phyloP scores from a whole-genome alignment of 2,797 vertebrate species.

The Lindbergichthys nudifrons region DNA sequence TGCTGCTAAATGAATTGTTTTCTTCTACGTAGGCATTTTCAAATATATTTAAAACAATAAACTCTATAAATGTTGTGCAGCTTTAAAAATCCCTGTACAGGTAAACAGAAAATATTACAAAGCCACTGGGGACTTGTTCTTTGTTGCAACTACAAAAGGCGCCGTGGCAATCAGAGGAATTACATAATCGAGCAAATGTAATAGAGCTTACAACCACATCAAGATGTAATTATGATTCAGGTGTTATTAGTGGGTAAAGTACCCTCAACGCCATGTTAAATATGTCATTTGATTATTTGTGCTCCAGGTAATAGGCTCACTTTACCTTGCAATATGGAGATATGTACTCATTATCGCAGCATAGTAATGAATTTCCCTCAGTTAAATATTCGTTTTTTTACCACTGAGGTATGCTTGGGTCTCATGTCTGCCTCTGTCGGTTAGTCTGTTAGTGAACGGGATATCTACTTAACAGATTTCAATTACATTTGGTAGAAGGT shows the following conservation, averaged over 20 bases:
- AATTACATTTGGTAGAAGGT: background rate
- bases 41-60: slow-evolving; percentile 13
- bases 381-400: slow-evolving; percentile 22
- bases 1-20: slow-evolving; percentile 29
- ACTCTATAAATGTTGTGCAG: slow-evolving; percentile 7
- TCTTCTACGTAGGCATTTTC: background rate
- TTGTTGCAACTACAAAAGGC: slow-evolving; percentile 39
- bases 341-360: slow-evolving; percentile 36
- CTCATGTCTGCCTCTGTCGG: slow-evolving; percentile 8
- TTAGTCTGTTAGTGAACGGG: background rate
- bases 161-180: slow-evolving; percentile 40
- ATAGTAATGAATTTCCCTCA: slow-evolving; percentile 43
- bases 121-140: slow-evolving; percentile 37
- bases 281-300: slow-evolving; percentile 67
- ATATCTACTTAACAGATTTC: slow-evolving; percentile 21
- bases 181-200: slow-evolving; percentile 62
- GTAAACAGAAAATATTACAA: slow-evolving; percentile 11
- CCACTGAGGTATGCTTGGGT: slow-evolving; percentile 4
- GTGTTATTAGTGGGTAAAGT: slow-evolving; percentile 61
- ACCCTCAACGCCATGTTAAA: slow-evolving; percentile 56
- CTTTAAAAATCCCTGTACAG: slow-evolving; percentile 24
- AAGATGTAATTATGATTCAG: slow-evolving; percentile 65
- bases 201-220: slow-evolving; percentile 54
- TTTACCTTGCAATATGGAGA: slow-evolving; percentile 53
- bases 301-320: slow-evolving; percentile 59